Conservation (phyloP, 2,113 vertebrate genomes). For the Platycercus adscitus region DNA sequence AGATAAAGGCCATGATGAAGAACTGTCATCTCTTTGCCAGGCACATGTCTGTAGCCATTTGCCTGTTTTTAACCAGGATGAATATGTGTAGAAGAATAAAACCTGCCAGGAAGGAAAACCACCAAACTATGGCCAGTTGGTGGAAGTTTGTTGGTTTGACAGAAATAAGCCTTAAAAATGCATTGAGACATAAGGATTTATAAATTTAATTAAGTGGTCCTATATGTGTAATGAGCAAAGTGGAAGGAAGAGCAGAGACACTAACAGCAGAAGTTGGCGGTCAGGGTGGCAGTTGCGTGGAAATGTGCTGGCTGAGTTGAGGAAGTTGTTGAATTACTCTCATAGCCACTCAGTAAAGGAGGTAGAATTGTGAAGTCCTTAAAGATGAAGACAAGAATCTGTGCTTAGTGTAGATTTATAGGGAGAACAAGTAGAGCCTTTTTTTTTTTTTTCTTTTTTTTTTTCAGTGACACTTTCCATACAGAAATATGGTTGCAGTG, state of each 20-base stretch:
- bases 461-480: neutral
- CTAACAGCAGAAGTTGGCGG: neutral
- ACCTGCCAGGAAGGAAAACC: neutral
- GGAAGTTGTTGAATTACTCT: neutral
- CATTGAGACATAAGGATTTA: neutral
- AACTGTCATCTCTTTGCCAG: conserved; percentile 37
- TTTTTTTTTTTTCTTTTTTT: neutral
- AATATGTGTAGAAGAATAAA: neutral
- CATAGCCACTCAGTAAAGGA: neutral
- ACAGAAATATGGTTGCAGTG: neutral
- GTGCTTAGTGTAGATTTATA: neutral
- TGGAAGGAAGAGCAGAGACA: neutral
- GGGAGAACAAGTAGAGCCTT: neutral
- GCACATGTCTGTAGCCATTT: conserved; percentile 1
- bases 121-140: neutral
- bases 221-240: neutral
- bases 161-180: neutral
- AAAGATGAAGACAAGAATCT: neutral
- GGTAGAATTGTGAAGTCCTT: neutral
- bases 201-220: neutral
- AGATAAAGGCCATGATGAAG: conserved; percentile 3
- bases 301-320: neutral
- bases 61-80: neutral
- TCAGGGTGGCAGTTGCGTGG: neutral
- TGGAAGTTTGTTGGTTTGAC: neutral